A percentile compares a stretch with the other conserved stretches of the same genome.
Conservation (phyloP, 2,888 invertebrate genomes). For the Quadriops clusia region DNA sequence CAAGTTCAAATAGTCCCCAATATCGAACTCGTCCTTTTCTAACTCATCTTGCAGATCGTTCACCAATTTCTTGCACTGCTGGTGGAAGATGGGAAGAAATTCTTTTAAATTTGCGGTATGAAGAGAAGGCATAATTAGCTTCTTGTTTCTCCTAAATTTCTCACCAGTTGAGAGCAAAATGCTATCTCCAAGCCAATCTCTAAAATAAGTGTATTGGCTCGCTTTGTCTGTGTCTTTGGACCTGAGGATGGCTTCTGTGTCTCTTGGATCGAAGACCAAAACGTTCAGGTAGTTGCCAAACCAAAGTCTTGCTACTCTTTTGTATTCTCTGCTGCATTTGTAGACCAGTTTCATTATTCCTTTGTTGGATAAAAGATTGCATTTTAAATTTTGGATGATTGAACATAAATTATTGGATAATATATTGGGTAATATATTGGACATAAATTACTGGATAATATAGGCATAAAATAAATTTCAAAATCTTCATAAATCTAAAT, state of each 20-base stretch:
- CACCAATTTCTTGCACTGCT: conserved; percentile 15
- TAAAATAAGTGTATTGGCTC: conserved; percentile 19
- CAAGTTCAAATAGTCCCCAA: conserved; percentile 16
- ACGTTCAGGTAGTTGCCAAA: conserved; percentile 20
- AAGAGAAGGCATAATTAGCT: conserved; percentile 20
- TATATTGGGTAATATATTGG: no score
- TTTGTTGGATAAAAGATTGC: no score
- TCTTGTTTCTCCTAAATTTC: conserved; percentile 20
- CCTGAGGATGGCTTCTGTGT: conserved; percentile 18
- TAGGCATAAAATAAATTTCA: no score
- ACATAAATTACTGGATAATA: no score
- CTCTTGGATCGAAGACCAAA: conserved; percentile 18
- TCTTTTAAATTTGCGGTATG: conserved; percentile 19
- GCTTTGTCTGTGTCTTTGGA: conserved; percentile 16
- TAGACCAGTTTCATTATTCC: no score
- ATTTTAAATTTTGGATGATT: no score
- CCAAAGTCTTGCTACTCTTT: conserved; percentile 18
- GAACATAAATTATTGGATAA: no score
- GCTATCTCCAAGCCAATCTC: conserved; percentile 21
- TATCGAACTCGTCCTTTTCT: conserved; percentile 19
- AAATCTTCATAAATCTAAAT: no score
- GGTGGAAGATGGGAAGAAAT: conserved; percentile 19
- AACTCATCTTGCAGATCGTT: conserved; percentile 14
- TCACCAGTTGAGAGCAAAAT: conserved; percentile 19
- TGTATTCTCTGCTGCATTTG: conserved; percentile 13